These are phyloP conservation scores for Peromyscus attwateri DNA, from an alignment of 2,797 vertebrate genomes.

Conservation along the genomic window DNA sequence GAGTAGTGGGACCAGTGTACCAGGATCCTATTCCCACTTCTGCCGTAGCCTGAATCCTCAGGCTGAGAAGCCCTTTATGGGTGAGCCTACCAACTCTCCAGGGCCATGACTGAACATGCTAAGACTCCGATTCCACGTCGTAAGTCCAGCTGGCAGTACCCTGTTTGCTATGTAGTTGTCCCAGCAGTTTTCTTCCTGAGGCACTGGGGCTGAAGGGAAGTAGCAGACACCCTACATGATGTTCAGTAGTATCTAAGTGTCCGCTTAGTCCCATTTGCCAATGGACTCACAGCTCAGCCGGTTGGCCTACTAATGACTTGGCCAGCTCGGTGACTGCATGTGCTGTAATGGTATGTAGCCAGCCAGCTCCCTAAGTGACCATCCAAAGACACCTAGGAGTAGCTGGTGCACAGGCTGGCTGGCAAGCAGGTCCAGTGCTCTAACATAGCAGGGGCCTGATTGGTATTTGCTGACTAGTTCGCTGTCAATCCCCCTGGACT, in stretches of 20 bases:
- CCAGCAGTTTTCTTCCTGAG: slow-evolving; percentile 14
- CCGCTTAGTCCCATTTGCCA: neutral
- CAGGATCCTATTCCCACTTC: slow-evolving; percentile 24
- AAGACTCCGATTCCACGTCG: neutral
- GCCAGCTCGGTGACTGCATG: neutral
- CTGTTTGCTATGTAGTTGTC: neutral
- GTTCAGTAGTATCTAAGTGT: neutral
- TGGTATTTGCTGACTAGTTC: neutral
- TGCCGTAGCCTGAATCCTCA: slow-evolving; percentile 26
- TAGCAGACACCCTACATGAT: neutral
- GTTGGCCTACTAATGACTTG: slow-evolving; percentile 1
- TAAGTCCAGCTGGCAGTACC: neutral
- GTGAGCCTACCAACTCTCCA: neutral
- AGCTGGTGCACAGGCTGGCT: neutral
- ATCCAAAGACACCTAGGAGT: neutral
- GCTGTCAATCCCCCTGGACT: neutral
- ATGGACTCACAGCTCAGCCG: neutral
- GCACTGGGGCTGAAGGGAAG: neutral
- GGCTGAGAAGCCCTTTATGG: neutral
- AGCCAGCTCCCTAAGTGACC: neutral
- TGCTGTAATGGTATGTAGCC: neutral
- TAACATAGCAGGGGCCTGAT: slow-evolving; percentile 60
- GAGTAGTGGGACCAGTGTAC: neutral
- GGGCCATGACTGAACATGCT: neutral
- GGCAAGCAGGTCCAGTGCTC: neutral